phyloP scores from a whole-genome alignment of 2,888 invertebrate genomes.

The Pristionchus entomophagus region DNA sequence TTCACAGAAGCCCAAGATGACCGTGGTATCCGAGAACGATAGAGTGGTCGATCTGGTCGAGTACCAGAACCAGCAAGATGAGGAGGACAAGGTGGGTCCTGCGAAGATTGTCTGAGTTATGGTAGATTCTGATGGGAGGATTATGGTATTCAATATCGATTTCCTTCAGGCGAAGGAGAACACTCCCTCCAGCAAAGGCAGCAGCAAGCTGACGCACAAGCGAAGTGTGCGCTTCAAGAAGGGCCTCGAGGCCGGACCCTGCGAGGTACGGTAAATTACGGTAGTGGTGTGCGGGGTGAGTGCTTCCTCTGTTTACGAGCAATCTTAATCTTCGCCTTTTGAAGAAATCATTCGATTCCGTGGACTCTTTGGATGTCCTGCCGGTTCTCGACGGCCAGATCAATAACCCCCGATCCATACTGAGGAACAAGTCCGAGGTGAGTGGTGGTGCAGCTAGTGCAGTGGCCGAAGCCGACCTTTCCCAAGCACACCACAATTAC shows the following conservation, averaged over 20 bases:
- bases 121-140: not conserved
- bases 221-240: slow-evolving; percentile 48
- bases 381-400: not conserved
- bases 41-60: slow-evolving; percentile 19
- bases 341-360: slow-evolving; percentile 31
- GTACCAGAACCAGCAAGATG: slow-evolving; percentile 26
- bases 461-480: not conserved
- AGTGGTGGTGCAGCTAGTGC: not conserved
- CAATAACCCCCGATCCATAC: slow-evolving; percentile 38
- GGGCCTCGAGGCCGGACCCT: slow-evolving; percentile 46
- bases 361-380: slow-evolving; percentile 12
- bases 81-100: slow-evolving; percentile 38
- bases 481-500: not conserved
- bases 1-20: not conserved
- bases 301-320: not conserved
- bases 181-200: not conserved
- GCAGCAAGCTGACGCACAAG: slow-evolving; percentile 46
- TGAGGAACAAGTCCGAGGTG: slow-evolving; percentile 47
- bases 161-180: slow-evolving; percentile 23
- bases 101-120: not conserved
- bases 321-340: not conserved
- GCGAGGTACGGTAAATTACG: not conserved
- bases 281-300: not conserved
- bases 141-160: slow-evolving; percentile 31
- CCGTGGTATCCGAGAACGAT: slow-evolving; percentile 33